Evolutionary conservation across 2,888 invertebrate species (phyloP).

Genomic region (Shargacucullia verbasci): DNA sequence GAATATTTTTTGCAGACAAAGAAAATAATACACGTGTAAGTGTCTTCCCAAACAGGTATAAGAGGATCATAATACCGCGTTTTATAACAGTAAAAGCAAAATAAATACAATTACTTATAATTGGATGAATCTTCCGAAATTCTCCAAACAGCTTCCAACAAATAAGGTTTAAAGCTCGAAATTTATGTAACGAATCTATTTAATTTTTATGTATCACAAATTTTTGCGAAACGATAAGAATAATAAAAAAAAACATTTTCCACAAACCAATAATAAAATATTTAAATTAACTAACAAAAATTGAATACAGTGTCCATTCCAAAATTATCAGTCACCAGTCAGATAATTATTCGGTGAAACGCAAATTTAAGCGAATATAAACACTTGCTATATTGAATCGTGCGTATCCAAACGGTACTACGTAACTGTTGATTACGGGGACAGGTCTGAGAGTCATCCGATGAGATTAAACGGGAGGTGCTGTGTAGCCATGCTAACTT

Average conservation of each 20-base stretch:
- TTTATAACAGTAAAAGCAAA: neutral
- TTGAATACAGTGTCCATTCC: too few relatives aligned
- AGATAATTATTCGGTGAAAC: conserved; percentile 13
- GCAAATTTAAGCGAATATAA: conserved; percentile 4
- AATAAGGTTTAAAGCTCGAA: too few relatives aligned
- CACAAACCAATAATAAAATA: neutral
- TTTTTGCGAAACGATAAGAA: neutral
- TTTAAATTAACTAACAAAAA: too few relatives aligned
- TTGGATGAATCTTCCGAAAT: too few relatives aligned
- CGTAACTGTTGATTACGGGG: conserved; percentile 39
- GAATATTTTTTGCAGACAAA: conserved; percentile 47
- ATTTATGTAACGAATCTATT: too few relatives aligned
- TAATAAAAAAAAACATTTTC: neutral
- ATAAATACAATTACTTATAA: neutral
- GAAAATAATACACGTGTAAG: conserved; percentile 27
- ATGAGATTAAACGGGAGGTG: conserved; percentile 26
- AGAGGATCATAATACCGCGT: neutral
- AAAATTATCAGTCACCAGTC: neutral
- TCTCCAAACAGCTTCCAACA: too few relatives aligned
- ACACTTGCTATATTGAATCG: conserved; percentile 23
- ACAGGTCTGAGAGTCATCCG: conserved; percentile 34
- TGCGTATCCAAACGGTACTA: conserved; percentile 22
- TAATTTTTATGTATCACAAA: too few relatives aligned
- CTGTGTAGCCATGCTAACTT: conserved; percentile 54
- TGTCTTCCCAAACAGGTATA: conserved; percentile 7